Conservation (phyloP, 2,888 invertebrate species). For the Pemphredon lugubris region DNA sequence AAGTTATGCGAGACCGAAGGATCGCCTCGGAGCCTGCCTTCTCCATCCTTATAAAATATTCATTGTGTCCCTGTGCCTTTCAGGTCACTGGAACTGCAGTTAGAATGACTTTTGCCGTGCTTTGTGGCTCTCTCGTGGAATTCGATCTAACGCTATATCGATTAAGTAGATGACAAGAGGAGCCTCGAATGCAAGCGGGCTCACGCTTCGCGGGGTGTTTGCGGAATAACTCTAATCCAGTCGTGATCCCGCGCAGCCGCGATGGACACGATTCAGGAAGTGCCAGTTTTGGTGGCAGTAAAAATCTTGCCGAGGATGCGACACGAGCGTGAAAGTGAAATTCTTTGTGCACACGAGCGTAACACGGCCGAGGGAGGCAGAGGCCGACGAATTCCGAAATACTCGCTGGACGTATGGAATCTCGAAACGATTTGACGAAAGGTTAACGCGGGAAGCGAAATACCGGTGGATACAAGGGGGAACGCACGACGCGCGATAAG, state of each 20-base stretch:
- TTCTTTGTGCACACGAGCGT: constrained; percentile 9
- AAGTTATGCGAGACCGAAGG: neutral
- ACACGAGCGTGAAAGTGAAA: constrained; percentile 57
- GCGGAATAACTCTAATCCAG: constrained; percentile 39
- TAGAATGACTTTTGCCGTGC: constrained; percentile 39
- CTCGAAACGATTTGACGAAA: neutral
- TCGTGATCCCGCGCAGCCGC: constrained; percentile 56
- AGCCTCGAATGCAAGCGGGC: constrained; percentile 10
- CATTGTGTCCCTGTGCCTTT: constrained; percentile 48
- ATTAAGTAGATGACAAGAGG: constrained; percentile 61
- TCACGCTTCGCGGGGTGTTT: constrained; percentile 48
- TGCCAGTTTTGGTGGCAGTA: constrained; percentile 26
- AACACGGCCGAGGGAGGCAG: neutral
- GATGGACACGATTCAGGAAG: constrained; percentile 60
- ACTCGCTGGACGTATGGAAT: neutral
- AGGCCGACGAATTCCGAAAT: neutral
- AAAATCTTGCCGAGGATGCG: constrained; percentile 39
- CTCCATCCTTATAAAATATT: constrained; percentile 65
- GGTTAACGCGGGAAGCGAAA: neutral
- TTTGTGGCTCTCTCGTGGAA: constrained; percentile 47
- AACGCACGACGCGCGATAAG: no score
- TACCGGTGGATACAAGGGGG: no score
- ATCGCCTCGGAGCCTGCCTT: constrained; percentile 24
- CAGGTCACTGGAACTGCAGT: constrained; percentile 57
- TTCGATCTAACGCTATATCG: constrained; percentile 58